These are phyloP conservation scores for Pocillopora grandis DNA, from an alignment of 92 coral and sea anemone species.

Conservation along the genomic window DNA sequence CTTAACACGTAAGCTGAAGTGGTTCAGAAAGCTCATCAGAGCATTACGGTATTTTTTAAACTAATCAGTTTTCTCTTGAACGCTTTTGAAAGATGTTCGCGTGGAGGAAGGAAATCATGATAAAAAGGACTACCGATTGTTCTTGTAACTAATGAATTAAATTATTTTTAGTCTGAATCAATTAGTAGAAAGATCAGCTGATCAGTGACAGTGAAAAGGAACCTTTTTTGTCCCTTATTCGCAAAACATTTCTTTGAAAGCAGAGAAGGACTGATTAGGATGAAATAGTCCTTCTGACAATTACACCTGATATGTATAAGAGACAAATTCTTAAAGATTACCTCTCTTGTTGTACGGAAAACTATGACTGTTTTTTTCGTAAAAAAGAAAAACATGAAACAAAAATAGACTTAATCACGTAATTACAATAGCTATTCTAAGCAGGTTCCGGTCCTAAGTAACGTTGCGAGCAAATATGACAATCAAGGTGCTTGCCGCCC, in stretches of 20 bases:
- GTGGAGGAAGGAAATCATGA: slow-evolving; percentile 25
- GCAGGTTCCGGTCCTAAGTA: slow-evolving; percentile 6
- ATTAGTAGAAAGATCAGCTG: neutral
- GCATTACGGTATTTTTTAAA: slow-evolving; percentile 4
- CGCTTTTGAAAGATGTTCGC: slow-evolving; percentile 1
- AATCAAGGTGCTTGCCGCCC: neutral
- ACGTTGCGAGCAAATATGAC: slow-evolving; percentile 3
- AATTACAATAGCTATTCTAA: slow-evolving; percentile 5
- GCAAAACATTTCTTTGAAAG: neutral
- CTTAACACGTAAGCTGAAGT: neutral
- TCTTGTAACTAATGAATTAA: neutral
- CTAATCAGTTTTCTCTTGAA: neutral
- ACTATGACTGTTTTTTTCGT: neutral
- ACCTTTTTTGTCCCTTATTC: no score
- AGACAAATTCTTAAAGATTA: neutral
- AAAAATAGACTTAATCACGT: slow-evolving; percentile 14
- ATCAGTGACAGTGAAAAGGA: neutral
- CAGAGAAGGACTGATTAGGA: no score
- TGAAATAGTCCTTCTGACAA: neutral
- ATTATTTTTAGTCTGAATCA: neutral
- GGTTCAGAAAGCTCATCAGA: neutral
- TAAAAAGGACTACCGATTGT: slow-evolving; percentile 6
- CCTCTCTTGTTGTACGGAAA: neutral
- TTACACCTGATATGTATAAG: neutral
- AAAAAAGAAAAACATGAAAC: slow-evolving; percentile 2